A percentile compares a stretch with the other conserved stretches of the same genome.
phyloP scores from a whole-genome alignment of 2,113 vertebrate species.

The Amia ocellicauda region DNA sequence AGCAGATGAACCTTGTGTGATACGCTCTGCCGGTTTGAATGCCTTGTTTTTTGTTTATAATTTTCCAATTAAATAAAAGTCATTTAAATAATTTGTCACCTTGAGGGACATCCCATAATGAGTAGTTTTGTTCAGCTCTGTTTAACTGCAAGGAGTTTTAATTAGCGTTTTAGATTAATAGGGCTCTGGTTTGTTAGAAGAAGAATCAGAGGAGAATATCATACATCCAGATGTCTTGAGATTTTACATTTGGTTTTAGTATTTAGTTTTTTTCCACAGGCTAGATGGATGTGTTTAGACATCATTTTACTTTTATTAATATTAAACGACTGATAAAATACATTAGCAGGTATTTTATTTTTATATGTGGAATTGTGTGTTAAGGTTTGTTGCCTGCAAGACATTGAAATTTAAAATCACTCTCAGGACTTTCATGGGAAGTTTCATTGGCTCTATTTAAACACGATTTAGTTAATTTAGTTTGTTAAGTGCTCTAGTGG shows the following conservation, averaged over 20 bases:
- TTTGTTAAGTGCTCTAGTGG: no score
- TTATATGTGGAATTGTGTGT: no score
- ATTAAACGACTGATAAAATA: no score
- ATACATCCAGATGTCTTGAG: slow-evolving; percentile 20
- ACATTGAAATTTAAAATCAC: no score
- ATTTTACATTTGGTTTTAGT: slow-evolving; percentile 21
- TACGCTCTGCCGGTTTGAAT: slow-evolving; percentile 13
- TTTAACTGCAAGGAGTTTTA: slow-evolving; percentile 41
- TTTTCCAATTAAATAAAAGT: slow-evolving; percentile 50
- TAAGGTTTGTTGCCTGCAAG: no score
- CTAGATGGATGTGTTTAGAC: slow-evolving; percentile 10
- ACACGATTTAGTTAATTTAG: no score
- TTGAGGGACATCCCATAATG: slow-evolving; percentile 34
- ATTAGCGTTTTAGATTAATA: slow-evolving; percentile 53
- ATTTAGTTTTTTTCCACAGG: slow-evolving; percentile 14
- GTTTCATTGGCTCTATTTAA: no score
- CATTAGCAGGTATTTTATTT: no score
- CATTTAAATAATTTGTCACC: slow-evolving; percentile 38
- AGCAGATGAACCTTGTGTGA: not conserved
- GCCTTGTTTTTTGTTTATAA: slow-evolving; percentile 31
- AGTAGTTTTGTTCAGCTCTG: slow-evolving; percentile 37
- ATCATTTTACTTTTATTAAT: no score
- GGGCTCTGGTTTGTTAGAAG: slow-evolving; percentile 40
- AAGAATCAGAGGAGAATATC: slow-evolving; percentile 40
- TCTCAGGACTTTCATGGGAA: no score